These are phyloP conservation scores for Cichlasoma orientale DNA, from an alignment of 2,797 vertebrate genomes.

Conservation along the genomic window DNA sequence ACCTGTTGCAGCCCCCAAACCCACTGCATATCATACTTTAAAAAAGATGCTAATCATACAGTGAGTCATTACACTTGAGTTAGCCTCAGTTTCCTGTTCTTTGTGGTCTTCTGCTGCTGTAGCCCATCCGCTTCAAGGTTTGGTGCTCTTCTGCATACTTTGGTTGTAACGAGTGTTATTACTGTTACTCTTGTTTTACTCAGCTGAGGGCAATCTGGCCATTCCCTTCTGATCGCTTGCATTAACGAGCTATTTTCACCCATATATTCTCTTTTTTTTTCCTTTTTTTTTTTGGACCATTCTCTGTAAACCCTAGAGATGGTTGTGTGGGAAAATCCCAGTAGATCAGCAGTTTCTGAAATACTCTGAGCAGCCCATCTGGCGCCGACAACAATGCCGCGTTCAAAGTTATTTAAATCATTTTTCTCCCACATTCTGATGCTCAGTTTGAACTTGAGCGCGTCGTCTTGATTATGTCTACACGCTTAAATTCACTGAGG, in stretches of 20 bases:
- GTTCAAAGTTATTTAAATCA: too few species aligned
- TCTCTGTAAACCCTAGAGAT: background rate
- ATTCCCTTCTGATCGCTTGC: background rate
- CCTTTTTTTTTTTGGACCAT: too few species aligned
- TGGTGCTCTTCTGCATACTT: background rate
- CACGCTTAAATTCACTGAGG: background rate
- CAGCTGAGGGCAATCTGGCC: background rate
- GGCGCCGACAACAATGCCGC: background rate
- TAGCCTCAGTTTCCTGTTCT: background rate
- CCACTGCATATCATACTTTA: background rate
- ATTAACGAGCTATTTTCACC: too few species aligned
- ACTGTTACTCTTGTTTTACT: background rate
- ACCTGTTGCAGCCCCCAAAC: background rate
- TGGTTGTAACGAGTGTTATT: background rate
- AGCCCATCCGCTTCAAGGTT: background rate
- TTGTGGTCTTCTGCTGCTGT: background rate
- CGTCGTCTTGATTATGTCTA: background rate
- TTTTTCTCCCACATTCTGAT: background rate
- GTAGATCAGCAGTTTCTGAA: background rate
- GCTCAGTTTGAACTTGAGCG: background rate
- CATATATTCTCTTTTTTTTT: too few species aligned
- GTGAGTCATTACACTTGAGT: background rate
- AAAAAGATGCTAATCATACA: background rate
- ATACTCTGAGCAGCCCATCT: background rate
- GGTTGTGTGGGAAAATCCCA: background rate